Conservation (phyloP, 2,888 invertebrate genomes). For the Julus scandinavius region DNA sequence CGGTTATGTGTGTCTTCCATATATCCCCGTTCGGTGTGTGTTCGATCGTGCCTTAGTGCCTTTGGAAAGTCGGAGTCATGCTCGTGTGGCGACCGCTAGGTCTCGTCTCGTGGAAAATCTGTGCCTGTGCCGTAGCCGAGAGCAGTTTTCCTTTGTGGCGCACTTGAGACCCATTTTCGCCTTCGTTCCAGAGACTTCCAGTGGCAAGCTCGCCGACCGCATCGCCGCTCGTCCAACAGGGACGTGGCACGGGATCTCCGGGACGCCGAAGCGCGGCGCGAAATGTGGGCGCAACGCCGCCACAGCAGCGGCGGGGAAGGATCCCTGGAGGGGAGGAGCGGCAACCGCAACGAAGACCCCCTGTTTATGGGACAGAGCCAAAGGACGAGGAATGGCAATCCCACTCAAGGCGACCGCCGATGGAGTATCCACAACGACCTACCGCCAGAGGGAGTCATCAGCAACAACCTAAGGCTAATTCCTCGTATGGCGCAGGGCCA, state of each 20-base stretch:
- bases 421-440: slow-evolving; percentile 40
- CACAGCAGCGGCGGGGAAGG: slow-evolving; percentile 57
- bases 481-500: not conserved
- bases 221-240: slow-evolving; percentile 50
- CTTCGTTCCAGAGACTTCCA: slow-evolving; percentile 55
- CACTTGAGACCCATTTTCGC: slow-evolving; percentile 54
- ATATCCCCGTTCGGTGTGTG: not conserved
- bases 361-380: not conserved
- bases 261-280: slow-evolving; percentile 34
- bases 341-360: not conserved
- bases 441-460: not conserved
- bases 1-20: not conserved
- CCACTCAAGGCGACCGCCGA: not conserved
- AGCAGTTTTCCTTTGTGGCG: slow-evolving; percentile 32
- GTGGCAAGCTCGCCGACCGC: slow-evolving; percentile 46
- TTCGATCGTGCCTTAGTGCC: not conserved
- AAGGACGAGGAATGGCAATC: not conserved
- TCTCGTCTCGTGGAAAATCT: not conserved
- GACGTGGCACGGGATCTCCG: slow-evolving; percentile 26
- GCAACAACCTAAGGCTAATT: not conserved
- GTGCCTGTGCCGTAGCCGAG: not conserved
- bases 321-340: slow-evolving; percentile 50
- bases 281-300: slow-evolving; percentile 53
- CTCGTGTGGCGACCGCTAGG: not conserved
- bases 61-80: not conserved